Percentiles rank a stretch among this genome's conserved stretches.
Evolutionary conservation across 2,888 invertebrate genomes (phyloP).

Genomic region (Caenorhabditis virilis): DNA sequence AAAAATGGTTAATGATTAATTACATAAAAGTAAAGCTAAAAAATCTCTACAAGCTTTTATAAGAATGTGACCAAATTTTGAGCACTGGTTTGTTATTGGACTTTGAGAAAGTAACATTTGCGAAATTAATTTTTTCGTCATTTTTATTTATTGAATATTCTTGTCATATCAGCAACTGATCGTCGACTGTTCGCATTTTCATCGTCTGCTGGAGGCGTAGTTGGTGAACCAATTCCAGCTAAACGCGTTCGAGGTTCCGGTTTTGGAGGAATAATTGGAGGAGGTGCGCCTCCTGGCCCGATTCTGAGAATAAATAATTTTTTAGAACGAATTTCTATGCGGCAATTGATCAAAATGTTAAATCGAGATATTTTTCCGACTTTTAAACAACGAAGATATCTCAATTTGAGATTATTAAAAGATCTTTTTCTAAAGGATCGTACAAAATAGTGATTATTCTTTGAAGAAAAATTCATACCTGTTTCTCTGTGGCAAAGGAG

Average conservation of each 20-base stretch:
- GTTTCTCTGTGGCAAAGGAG: conserved; percentile 40
- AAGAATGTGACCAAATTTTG: no score
- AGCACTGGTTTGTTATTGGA: no score
- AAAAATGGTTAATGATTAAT: no score
- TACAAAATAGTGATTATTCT: neutral
- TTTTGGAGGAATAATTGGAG: conserved; percentile 48
- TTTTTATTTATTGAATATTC: conserved; percentile 42
- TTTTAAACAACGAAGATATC: no score
- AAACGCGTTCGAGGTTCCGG: conserved; percentile 39
- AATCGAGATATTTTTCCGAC: no score
- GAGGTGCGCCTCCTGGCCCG: conserved; percentile 30
- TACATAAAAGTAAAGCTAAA: no score
- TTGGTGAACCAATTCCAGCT: conserved; percentile 12
- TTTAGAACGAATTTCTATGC: neutral
- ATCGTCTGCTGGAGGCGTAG: conserved; percentile 35
- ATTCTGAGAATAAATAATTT: conserved; percentile 14
- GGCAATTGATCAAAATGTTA: no score
- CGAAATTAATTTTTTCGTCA: no score
- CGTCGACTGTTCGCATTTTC: conserved; percentile 51
- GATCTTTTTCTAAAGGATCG: neutral
- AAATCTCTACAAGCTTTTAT: no score
- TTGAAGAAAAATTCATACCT: conserved; percentile 9
- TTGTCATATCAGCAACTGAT: conserved; percentile 58
- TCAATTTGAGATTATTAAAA: no score
- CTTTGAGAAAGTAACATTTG: no score